These are phyloP conservation scores for Glossosoma conforme DNA, from an alignment of 1,140 invertebrate species.

Conservation along the genomic window DNA sequence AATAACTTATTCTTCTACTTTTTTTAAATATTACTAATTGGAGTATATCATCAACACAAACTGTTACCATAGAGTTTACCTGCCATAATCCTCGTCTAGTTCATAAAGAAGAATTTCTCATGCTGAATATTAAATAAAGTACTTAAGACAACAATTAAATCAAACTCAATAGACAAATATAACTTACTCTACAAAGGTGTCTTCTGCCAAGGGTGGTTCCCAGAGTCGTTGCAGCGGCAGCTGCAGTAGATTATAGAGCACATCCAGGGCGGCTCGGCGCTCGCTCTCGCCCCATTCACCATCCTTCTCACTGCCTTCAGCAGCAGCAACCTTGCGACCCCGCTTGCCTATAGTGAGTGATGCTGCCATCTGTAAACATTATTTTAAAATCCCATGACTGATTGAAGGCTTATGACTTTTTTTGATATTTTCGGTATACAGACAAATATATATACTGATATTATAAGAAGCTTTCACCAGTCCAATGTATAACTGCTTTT, in stretches of 20 bases:
- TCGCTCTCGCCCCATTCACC: conserved; percentile 51
- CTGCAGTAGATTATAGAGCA: conserved; percentile 60
- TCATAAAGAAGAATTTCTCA: not conserved
- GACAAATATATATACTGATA: no score
- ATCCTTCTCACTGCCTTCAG: conserved; percentile 43
- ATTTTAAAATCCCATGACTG: no score
- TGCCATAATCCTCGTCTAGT: conserved; percentile 2
- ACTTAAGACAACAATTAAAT: conserved; percentile 12
- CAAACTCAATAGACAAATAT: conserved; percentile 1
- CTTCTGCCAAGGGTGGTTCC: conserved; percentile 76
- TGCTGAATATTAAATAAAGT: conserved; percentile 1
- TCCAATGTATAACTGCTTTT: no score
- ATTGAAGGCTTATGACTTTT: no score
- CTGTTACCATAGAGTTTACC: no score
- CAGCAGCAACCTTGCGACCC: conserved; percentile 39
- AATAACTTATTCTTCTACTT: not conserved
- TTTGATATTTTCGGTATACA: no score
- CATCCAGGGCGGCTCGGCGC: conserved; percentile 58
- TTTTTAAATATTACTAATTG: no score
- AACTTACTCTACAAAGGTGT: conserved; percentile 75
- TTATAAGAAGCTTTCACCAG: no score
- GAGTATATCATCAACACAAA: no score
- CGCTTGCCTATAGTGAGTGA: conserved; percentile 43
- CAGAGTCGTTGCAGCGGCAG: conserved; percentile 69
- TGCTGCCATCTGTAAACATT: conserved; percentile 22